phyloP scores from a whole-genome alignment of 2,797 vertebrate species.

The Poliocrania exsul region DNA sequence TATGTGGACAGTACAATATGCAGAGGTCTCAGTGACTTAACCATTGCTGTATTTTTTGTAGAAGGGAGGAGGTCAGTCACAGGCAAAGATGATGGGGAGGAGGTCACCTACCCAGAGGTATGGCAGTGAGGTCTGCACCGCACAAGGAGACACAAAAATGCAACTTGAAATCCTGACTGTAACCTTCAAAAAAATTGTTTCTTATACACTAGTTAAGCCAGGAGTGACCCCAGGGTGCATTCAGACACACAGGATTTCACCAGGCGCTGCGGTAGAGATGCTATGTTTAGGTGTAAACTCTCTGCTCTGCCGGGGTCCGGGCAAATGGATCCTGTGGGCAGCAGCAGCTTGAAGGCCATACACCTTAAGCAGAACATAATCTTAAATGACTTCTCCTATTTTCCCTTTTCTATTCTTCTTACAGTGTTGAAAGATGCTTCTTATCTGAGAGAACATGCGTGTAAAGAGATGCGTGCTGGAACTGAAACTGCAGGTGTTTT shows the following conservation, averaged over 20 bases:
- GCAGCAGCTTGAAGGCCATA: neutral
- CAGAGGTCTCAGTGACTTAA: neutral
- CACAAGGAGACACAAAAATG: neutral
- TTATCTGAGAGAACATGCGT: fast-evolving
- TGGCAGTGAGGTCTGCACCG: neutral
- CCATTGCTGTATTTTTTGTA: neutral
- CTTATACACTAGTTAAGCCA: neutral
- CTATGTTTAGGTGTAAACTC: neutral
- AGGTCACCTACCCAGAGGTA: slow-evolving; percentile 8
- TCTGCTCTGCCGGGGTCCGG: fast-evolving
- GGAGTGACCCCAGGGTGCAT: neutral
- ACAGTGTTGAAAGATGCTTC: neutral
- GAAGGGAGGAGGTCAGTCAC: neutral
- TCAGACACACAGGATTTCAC: neutral
- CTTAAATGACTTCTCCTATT: slow-evolving; percentile 7
- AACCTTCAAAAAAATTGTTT: slow-evolving; percentile 14
- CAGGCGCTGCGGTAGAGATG: neutral
- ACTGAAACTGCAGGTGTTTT: slow-evolving; percentile 48
- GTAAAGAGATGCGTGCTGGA: neutral
- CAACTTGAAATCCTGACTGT: slow-evolving; percentile 4
- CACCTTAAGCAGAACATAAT: neutral
- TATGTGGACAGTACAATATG: neutral
- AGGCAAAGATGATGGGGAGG: neutral
- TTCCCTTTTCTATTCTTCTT: neutral
- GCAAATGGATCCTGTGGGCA: neutral